These are phyloP conservation scores for Drosophila melanica DNA, from an alignment of 1,140 invertebrate genomes.

Conservation along the genomic window DNA sequence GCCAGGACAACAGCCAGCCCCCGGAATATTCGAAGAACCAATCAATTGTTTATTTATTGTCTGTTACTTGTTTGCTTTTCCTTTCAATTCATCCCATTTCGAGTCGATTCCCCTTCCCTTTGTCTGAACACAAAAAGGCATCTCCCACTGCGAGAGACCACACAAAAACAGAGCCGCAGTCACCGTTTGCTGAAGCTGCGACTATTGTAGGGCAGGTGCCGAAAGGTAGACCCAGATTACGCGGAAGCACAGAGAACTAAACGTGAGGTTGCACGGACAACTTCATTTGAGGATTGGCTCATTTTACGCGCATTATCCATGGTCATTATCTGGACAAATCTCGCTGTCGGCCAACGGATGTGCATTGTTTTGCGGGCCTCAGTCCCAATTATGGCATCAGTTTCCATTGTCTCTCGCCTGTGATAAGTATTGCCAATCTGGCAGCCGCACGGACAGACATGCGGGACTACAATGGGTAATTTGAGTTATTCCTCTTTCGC, in stretches of 20 bases:
- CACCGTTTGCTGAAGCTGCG: constrained; percentile 17
- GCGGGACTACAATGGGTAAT: constrained; percentile 34
- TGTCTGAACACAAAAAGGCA: constrained; percentile 46
- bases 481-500: constrained; percentile 26
- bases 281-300: constrained; percentile 68
- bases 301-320: constrained; percentile 69
- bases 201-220: constrained; percentile 47
- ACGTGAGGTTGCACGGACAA: constrained; percentile 34
- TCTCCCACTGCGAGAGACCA: constrained; percentile 52
- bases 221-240: constrained; percentile 20
- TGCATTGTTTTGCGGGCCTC: constrained; percentile 47
- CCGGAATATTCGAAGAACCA: constrained; percentile 44
- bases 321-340: constrained; percentile 36
- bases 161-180: constrained; percentile 36
- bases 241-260: not conserved
- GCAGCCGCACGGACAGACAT: not conserved
- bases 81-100: constrained; percentile 27
- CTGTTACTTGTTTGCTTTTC: constrained; percentile 69
- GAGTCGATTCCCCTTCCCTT: constrained; percentile 47
- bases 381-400: constrained; percentile 43
- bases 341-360: constrained; percentile 16
- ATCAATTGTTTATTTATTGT: constrained; percentile 80
- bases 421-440: constrained; percentile 31
- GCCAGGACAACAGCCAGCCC: constrained; percentile 9
- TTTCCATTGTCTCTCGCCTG: constrained; percentile 30